A percentile compares a stretch with the other conserved stretches of the same genome.
These are phyloP conservation scores for Paradoxurus hermaphroditus DNA, from an alignment of 2,113 vertebrate species.

Conservation along the genomic window DNA sequence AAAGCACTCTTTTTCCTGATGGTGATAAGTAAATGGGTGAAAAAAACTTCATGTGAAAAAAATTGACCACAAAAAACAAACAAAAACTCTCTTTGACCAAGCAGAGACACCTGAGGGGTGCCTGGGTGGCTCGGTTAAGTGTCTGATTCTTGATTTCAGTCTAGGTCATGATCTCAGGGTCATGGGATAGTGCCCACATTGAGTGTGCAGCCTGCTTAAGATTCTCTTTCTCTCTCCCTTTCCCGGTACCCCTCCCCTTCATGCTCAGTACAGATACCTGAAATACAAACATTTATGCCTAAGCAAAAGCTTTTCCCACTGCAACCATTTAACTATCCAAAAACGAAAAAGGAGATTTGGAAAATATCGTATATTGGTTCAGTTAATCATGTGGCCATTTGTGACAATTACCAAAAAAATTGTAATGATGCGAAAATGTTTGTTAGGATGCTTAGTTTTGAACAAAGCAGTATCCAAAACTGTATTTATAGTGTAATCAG, in stretches of 20 bases:
- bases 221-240: too few relatives aligned
- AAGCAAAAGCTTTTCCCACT: neutral
- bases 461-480: neutral
- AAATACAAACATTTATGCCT: neutral
- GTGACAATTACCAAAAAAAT: neutral
- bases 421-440: neutral
- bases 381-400: neutral
- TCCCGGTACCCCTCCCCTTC: too few relatives aligned
- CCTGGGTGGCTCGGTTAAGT: too few relatives aligned
- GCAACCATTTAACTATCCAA: neutral
- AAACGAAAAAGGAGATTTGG: neutral
- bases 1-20: neutral
- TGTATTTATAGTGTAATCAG: neutral
- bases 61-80: neutral
- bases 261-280: too few relatives aligned
- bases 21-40: neutral
- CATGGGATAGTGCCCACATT: too few relatives aligned
- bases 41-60: neutral
- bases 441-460: neutral
- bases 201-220: too few relatives aligned
- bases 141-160: too few relatives aligned
- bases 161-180: too few relatives aligned
- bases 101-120: too few relatives aligned
- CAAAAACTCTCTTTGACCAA: neutral
- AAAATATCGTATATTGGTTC: neutral